Percentiles rank a stretch among this genome's conserved stretches.
These are phyloP conservation scores for Aplocera efformata DNA, from an alignment of 2,888 invertebrate genomes.

Conservation along the genomic window DNA sequence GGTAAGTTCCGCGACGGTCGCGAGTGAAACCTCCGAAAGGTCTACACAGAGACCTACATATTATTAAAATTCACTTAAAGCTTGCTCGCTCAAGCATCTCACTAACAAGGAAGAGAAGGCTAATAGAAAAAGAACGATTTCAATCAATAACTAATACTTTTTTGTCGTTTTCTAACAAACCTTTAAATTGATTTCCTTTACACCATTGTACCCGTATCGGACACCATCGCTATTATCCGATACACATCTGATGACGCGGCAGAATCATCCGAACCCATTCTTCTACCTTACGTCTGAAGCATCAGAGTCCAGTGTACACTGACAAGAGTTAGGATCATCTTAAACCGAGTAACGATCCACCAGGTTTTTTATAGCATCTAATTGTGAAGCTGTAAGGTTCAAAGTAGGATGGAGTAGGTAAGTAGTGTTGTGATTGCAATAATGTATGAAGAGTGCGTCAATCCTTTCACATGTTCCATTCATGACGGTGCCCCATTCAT, in stretches of 20 bases:
- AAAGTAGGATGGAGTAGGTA: conserved; percentile 30
- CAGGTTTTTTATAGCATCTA: conserved; percentile 11
- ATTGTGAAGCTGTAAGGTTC: conserved; percentile 13
- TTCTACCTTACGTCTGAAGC: neutral
- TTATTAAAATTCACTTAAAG: too few species aligned
- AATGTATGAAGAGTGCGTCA: conserved; percentile 43
- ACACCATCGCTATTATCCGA: conserved; percentile 28
- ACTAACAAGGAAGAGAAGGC: too few species aligned
- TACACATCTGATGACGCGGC: conserved; percentile 21
- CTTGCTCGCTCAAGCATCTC: too few species aligned
- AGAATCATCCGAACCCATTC: neutral
- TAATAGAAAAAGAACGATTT: conserved; percentile 9
- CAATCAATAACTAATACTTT: conserved; percentile 20
- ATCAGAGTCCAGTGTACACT: conserved; percentile 1
- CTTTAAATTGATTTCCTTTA: conserved; percentile 23
- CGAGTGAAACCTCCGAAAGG: too few species aligned
- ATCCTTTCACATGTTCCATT: conserved; percentile 60
- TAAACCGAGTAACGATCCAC: conserved; percentile 2
- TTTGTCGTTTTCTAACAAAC: conserved; percentile 18
- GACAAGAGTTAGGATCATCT: neutral
- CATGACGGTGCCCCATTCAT: conserved; percentile 59
- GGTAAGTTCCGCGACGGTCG: too few species aligned
- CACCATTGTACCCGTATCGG: conserved; percentile 26
- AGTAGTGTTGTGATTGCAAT: conserved; percentile 40
- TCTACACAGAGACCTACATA: too few species aligned